Evolutionary conservation across 2,797 vertebrate genomes (phyloP), one percentile per base, ranked within the genome.

Genomic region (Zenarchopterus dispar): DNA sequence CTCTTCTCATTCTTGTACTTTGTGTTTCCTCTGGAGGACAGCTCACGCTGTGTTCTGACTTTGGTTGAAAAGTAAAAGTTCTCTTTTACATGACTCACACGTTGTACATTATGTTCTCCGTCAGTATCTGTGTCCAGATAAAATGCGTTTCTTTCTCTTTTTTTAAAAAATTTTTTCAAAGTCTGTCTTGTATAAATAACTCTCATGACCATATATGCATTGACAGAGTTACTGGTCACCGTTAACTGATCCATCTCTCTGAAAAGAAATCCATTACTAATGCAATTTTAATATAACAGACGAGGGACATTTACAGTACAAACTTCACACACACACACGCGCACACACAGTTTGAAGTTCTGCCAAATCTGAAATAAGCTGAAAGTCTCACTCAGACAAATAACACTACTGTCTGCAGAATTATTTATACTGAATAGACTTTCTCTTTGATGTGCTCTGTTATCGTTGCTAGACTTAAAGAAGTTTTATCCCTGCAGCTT

Each of bases 271-370:
- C 26, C 2, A 18, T 48, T 46, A 16, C 8, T 50, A 36, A 53
- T 54, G 42, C 18, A 51, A 42, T 52, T 68, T 66, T 45, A 36
- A 19, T 36, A 36, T 42, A 56, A 43, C 45, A 46, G 23, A 56
- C 18, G 16, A n/a, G 5, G 3, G 8, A 50, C 16, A 36, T 52
- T 46, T 41, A 42, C 43, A 13, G 33, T 41, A 28, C 28, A 28
- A 4, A 28, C 28, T 3, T 3, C 6, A 8, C 28, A 28, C 28
- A 28, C 28, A 28, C 28, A 7, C 6, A 21, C n/a, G 36, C 31
- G 71, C 2, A 46, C n/a, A 63, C 53, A 18, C 17, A 54, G 31
- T 46, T 45, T 44, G 18, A 73, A n/a, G 19, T 55, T 43, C n/a
- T 45, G 36, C 36, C 47, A 51, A 36, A 50, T 64, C 48, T 57